phyloP scores from a whole-genome alignment of 2,888 invertebrate species.

The Lasiommata megera region DNA sequence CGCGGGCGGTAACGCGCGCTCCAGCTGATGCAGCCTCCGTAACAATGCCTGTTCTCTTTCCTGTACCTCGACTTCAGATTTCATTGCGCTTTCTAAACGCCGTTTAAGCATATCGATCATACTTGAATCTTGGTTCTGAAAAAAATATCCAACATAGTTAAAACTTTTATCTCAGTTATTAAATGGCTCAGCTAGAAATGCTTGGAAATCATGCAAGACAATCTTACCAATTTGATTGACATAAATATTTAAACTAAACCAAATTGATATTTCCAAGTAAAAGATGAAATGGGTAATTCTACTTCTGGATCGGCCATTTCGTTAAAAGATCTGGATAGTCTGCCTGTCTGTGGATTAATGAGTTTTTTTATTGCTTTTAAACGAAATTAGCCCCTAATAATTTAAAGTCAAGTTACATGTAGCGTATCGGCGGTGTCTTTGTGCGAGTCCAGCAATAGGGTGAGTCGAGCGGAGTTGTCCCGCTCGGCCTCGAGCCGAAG shows the following conservation, averaged over 20 bases:
- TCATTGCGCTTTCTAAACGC: constrained; percentile 83
- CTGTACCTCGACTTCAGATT: constrained; percentile 83
- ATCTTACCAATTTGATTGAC: too few relatives aligned
- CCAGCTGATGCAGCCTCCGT: constrained; percentile 61
- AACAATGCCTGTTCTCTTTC: constrained; percentile 79
- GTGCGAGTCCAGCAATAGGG: constrained; percentile 81
- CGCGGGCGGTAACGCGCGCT: constrained; percentile 42
- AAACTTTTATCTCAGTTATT: too few relatives aligned
- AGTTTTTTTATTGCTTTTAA: too few relatives aligned
- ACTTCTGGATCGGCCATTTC: too few relatives aligned
- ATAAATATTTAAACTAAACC: too few relatives aligned
- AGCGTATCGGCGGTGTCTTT: constrained; percentile 76
- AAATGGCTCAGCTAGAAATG: too few relatives aligned
- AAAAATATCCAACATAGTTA: too few relatives aligned
- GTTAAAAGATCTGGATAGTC: too few relatives aligned
- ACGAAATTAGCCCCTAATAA: not conserved
- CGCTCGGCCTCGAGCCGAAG: constrained; percentile 73
- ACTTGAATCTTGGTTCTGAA: constrained; percentile 83
- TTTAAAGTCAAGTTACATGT: constrained; percentile 47
- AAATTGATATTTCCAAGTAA: too few relatives aligned
- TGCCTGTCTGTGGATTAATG: too few relatives aligned
- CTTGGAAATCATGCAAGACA: too few relatives aligned
- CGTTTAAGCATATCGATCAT: constrained; percentile 84
- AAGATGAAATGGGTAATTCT: too few relatives aligned
- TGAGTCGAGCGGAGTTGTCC: constrained; percentile 78